Evolutionary conservation across 2,113 vertebrate genomes (phyloP), one percentile per base, ranked within the genome.

Genomic region (Mormyrus iriodes): DNA sequence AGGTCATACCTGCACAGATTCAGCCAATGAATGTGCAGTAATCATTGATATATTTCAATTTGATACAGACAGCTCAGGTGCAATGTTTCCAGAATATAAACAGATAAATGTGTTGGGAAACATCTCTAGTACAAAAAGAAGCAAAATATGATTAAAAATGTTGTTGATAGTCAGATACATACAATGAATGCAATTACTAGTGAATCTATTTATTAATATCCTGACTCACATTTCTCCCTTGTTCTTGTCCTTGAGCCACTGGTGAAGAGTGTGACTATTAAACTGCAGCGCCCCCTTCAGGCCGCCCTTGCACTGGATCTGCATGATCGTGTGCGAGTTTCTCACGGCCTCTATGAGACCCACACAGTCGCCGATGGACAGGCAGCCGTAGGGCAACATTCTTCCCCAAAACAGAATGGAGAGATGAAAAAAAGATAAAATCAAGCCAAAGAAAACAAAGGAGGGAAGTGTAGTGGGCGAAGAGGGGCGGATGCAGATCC

Each of bases 181-280:
- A 31, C 2, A 55, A 17, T n/a, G 4, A 31, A 86, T 35, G 17
- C 15, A 17, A 7, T n/a, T 27, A 51, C 0, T 87, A 9, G 27
- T 73, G 35, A 61, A n/a, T 79, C 42, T 52, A 24, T 10, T 48
- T n/a, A 13, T 69, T 13, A 17, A 88, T 48, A 17, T 58, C 15
- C 86, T 10, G 88, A 93, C 98, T 97, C 94, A 99, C 98, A 97
- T 98, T 94, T 99, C 98, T 90, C 98, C 98, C 94, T 98, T 99
- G 95, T 99, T 99, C 93, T 99, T 99, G 95, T 99, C 98, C 93
- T 96, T 98, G 90, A 99, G 97, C 98, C 98, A 99, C 94, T 99
- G 98, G 88, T 99, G 98, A 90, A 99, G 94, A 0, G 98, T 98
- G 91, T 98, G 97, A 89, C 98, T 99, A 95, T 99, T 99, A 94